phyloP scores from a whole-genome alignment of 2,888 invertebrate species.

The Dryomyza anilis region DNA sequence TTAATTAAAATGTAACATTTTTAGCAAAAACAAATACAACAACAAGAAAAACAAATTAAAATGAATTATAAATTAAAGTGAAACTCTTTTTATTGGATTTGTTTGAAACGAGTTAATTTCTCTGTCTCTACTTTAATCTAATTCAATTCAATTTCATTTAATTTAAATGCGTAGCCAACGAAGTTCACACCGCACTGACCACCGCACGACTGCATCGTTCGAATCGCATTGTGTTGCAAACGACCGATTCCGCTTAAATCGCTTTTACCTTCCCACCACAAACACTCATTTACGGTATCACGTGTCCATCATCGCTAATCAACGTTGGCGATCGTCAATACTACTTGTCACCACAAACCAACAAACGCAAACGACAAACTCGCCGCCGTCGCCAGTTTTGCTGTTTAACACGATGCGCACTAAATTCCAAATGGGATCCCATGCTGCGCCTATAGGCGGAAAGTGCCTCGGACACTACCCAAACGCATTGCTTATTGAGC shows the following conservation, averaged over 20 bases:
- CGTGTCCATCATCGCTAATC: constrained; percentile 47
- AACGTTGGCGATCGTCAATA: background rate
- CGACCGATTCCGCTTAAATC: background rate
- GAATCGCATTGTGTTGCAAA: background rate
- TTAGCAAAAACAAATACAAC: too few species aligned
- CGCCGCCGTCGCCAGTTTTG: background rate
- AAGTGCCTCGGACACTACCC: background rate
- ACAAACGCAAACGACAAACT: background rate
- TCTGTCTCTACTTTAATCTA: constrained; percentile 24
- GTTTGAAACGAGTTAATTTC: constrained; percentile 49
- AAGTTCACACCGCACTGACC: too few species aligned
- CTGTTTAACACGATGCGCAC: too few species aligned
- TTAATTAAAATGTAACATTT: too few species aligned
- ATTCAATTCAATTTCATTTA: too few species aligned
- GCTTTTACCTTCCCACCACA: background rate
- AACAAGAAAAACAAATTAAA: too few species aligned
- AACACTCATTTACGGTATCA: constrained; percentile 32
- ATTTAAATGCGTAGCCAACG: too few species aligned
- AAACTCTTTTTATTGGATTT: constrained; percentile 46
- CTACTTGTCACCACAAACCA: background rate
- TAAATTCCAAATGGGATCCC: background rate
- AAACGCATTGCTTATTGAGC: too few species aligned
- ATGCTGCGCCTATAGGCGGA: background rate
- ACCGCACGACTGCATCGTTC: background rate
- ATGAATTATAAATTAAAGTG: constrained; percentile 52